Conservation (phyloP, 2,113 vertebrate species). For the Aegotheles bennettii region DNA sequence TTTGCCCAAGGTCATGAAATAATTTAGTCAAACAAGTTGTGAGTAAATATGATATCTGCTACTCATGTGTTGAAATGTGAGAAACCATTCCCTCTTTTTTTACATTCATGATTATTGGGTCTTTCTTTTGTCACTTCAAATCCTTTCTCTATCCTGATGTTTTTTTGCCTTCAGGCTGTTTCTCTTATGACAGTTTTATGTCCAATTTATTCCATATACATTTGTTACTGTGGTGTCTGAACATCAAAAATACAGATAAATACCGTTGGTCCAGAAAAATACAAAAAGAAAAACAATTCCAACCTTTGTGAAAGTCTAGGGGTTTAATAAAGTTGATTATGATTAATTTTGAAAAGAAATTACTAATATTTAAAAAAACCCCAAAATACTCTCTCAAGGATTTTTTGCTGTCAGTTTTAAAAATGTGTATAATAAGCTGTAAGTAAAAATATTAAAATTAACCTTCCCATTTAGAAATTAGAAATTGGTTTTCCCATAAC, state of each 20-base stretch:
- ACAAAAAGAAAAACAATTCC: background rate
- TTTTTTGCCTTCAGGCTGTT: background rate
- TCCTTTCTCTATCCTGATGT: background rate
- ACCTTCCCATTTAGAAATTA: background rate
- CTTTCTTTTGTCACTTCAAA: constrained; percentile 24
- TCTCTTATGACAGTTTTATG: background rate
- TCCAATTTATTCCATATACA: background rate
- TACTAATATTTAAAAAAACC: background rate
- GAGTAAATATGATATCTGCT: constrained; percentile 19
- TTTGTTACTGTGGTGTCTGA: background rate
- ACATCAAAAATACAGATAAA: background rate
- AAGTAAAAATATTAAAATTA: background rate
- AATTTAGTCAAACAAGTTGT: constrained; percentile 33
- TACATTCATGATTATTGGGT: constrained; percentile 13
- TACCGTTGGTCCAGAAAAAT: background rate
- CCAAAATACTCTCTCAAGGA: background rate
- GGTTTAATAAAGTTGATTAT: background rate
- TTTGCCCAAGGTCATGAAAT: constrained; percentile 40
- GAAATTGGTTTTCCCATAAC: background rate
- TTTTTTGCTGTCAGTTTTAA: background rate
- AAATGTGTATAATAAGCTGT: background rate
- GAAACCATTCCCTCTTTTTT: constrained; percentile 18
- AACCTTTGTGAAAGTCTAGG: background rate
- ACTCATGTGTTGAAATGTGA: constrained; percentile 20
- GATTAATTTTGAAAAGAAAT: background rate